Conservation (phyloP, 2,113 vertebrate genomes). For the Nycticebus coucang region DNA sequence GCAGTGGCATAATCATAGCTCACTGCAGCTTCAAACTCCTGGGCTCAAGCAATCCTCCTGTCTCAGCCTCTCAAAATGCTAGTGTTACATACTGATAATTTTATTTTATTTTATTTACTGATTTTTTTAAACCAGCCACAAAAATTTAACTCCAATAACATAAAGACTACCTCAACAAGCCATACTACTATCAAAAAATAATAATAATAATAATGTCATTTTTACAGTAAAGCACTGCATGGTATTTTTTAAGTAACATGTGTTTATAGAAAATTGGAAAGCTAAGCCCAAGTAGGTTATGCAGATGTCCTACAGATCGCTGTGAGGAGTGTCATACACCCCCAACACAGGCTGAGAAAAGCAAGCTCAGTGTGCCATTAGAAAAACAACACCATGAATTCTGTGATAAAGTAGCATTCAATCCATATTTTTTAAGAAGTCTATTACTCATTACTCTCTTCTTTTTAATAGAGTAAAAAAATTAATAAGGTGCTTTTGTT, state of each 20-base stretch:
- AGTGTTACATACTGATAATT: no score
- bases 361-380: not conserved
- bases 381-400: not conserved
- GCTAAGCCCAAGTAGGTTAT: not conserved
- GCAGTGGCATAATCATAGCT: no score
- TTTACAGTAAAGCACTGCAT: not conserved
- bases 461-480: not conserved
- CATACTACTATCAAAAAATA: not conserved
- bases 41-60: no score
- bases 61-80: no score
- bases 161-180: no score
- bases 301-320: not conserved
- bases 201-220: not conserved
- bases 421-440: not conserved
- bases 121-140: not conserved
- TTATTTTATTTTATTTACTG: not conserved
- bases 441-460: not conserved
- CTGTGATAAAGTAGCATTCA: not conserved
- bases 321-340: accelerated
- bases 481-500: not conserved
- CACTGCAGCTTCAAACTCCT: no score
- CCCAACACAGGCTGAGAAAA: not conserved
- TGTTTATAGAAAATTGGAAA: not conserved
- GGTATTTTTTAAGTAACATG: not conserved
- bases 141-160: not conserved